These are phyloP conservation scores for Pandemis cinnamomeana DNA, from an alignment of 2,888 invertebrate genomes.

Conservation along the genomic window DNA sequence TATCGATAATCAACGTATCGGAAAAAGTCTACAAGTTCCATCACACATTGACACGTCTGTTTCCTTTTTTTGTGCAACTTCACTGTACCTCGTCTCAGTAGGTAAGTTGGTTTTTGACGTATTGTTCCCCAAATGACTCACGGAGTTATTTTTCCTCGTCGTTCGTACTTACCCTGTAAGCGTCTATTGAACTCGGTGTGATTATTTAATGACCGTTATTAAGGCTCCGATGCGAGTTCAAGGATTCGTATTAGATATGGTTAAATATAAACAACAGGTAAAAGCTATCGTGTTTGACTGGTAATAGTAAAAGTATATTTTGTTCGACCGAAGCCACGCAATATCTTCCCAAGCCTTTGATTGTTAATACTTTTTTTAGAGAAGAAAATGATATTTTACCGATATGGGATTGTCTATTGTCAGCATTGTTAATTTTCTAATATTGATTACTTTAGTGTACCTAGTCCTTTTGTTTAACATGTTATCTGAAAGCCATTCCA, in stretches of 20 bases:
- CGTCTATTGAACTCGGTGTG: constrained; percentile 36
- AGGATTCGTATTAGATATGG: constrained; percentile 14
- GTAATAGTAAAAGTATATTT: neutral
- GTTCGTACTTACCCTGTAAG: constrained; percentile 28
- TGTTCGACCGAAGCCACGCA: neutral
- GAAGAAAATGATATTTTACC: neutral
- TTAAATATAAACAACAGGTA: constrained; percentile 6
- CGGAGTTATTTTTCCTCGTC: constrained; percentile 28
- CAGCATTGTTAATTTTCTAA: neutral
- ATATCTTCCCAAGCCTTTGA: neutral
- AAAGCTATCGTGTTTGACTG: neutral
- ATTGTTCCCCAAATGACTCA: constrained; percentile 15
- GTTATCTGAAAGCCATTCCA: neutral
- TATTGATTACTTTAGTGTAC: neutral
- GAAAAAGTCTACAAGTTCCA: constrained; percentile 53
- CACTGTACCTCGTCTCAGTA: neutral
- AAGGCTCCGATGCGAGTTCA: constrained; percentile 21
- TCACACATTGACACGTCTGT: constrained; percentile 42
- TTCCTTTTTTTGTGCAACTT: constrained; percentile 21
- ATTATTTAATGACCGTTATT: constrained; percentile 36
- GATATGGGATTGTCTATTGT: neutral
- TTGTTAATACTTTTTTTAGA: neutral
- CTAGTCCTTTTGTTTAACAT: neutral
- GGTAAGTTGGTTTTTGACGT: neutral
- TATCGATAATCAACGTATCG: constrained; percentile 47